Base-by-base conservation (phyloP, 2,888 invertebrate species). In the Microdon myrmicae region DNA sequence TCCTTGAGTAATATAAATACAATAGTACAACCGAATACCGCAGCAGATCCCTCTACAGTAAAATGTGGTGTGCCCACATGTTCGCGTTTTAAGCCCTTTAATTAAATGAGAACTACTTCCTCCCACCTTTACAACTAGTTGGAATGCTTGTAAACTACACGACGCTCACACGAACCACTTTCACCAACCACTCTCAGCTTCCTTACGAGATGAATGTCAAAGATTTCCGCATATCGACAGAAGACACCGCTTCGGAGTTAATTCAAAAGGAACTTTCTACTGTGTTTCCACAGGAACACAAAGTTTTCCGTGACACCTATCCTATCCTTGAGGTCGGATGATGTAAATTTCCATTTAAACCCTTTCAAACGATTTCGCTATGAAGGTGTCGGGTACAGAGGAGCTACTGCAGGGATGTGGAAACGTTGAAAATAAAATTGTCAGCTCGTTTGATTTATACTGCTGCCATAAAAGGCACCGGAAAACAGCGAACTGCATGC, bases 381-480 rank as follows among this genome's bases (percentile, higher is more conserved):
- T 22, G 14, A 8, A 10, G 20, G 16, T 7, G 16, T 35, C 29
- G 6, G 25, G 4, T 3, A 14, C 8, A 13, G 20, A 6, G 14
- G 1, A 25, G 12, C 45, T 45, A 23, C 19, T 26, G 31, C 32
- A 35, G 32, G 31, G 41, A 51, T 25, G 17, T 45, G 56, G 61
- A 64, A 49, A 64, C 56, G 35, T 49, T 51, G 23, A 47, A 41
- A 64, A 58, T 64, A 58, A 64, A 64, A 58, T 64, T 64, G 58
- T 56, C 56, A 58, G 47, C 26, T 53, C 43, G 41, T 45, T 58
- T 58, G 58, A 64, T 58, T 64, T 58, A 58, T 64, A 49, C 16
- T 31, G 44, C 49, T 35, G 20, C 45, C 29, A 44, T 55, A 44
- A 61, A 61, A 41, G 43, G 35, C 47, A 55, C 55, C 38, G 16